A percentile compares a stretch with the other conserved stretches of the same genome.
Evolutionary conservation across 2,797 vertebrate species (phyloP).

Genomic region (Loris lydekkerianus): DNA sequence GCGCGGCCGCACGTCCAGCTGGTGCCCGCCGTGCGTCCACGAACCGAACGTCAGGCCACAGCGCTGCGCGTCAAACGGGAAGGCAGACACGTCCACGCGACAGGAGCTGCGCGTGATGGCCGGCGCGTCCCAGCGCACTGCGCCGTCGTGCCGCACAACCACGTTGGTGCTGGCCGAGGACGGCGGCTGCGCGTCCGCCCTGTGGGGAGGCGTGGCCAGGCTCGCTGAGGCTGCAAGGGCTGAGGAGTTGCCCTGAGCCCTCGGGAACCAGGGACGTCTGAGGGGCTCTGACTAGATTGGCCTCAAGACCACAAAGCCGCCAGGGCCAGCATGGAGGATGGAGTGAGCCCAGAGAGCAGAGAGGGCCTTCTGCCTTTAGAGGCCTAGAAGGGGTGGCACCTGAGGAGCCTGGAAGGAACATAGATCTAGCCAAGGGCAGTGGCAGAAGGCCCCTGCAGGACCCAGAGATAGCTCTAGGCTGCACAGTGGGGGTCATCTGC

Average conservation of each 20-base stretch:
- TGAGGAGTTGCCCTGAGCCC: rapidly evolving
- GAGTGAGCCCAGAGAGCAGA: rapidly evolving
- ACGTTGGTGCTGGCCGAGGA: slow-evolving; percentile 95
- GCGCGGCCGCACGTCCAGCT: slow-evolving; percentile 92
- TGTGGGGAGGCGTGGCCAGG: slow-evolving; percentile 49
- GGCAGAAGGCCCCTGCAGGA: background rate
- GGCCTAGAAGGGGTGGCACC: background rate
- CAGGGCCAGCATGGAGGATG: rapidly evolving
- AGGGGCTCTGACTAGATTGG: background rate
- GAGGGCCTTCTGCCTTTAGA: background rate
- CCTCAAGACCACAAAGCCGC: too few relatives aligned
- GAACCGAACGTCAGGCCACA: slow-evolving; percentile 95
- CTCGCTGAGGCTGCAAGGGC: background rate
- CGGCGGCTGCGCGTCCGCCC: slow-evolving; percentile 92
- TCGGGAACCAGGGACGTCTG: background rate
- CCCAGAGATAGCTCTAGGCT: rapidly evolving
- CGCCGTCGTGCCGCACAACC: slow-evolving; percentile 92
- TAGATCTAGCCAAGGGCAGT: background rate
- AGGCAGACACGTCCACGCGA: slow-evolving; percentile 95
- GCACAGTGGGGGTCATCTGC: background rate
- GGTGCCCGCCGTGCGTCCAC: slow-evolving; percentile 96
- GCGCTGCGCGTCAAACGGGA: slow-evolving; percentile 94
- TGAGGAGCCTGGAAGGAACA: background rate
- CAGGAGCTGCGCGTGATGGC: slow-evolving; percentile 97
- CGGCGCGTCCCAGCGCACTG: slow-evolving; percentile 94